Base-by-base conservation (phyloP, 2,797 vertebrate species). In the Sebastiscus albofasciatus region DNA sequence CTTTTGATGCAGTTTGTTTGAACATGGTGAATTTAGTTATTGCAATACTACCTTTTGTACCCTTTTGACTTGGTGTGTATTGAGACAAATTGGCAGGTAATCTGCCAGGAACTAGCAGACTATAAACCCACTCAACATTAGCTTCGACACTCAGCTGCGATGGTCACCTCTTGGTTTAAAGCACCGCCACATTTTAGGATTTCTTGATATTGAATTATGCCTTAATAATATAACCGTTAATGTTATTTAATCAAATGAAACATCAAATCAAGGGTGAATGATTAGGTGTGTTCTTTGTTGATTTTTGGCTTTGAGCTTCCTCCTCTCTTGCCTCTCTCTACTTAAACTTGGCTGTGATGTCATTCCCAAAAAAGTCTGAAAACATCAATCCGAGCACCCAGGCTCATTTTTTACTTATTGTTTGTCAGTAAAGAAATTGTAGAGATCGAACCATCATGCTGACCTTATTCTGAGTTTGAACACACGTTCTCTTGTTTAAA, bases 401-500 rank as follows among this genome's bases (percentile, higher is more conserved):
- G 6, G 11, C 6, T 52, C 18, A 70, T 76, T 55, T 59, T 80
- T 67, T 4, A 55, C 0, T 59, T 11, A 11, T 11, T 77, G 72
- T 77, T 82, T 65, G 68, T 72, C 60, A 26, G 33, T 60, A 31
- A 56, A 72, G 54, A 18, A 16, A 22, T 11, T 36, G 34, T 16
- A 4, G 26, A 70, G 49, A 83, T 31, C 2, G 65, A 68, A 52
- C 33, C 54, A 49, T 78, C 12, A 20, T 58, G 13, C n/a, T 49
- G 52, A 61, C 5, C 33, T 52, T 24, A 33, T 20, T 70, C 9
- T 62, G 22, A 16, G 33, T n/a, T 29, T 61, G 18, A 75, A 39
- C 66, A 52, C 66, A 26, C 66, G 79, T 34, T 64, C 34, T 74
- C 24, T 26, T 69, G 71, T 80, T 80, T 59, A 79, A 80, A 87